phyloP scores from a whole-genome alignment of 2,888 invertebrate species.

The Nesidiocoris tenuis region DNA sequence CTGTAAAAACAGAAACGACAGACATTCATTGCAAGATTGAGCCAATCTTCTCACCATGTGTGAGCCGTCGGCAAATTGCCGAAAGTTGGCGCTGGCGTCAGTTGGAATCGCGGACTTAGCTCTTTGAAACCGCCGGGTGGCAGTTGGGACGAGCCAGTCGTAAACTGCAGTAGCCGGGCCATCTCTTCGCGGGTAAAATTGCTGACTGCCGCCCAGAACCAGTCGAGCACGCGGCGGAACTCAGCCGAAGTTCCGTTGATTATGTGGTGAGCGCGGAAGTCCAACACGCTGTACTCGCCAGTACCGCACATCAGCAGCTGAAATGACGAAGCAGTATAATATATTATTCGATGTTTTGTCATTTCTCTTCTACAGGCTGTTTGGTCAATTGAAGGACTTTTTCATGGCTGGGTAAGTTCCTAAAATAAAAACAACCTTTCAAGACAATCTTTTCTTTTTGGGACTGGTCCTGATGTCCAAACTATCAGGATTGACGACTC shows the following conservation, averaged over 20 bases:
- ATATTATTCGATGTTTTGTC: too few species aligned
- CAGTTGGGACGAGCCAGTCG: constrained; percentile 88
- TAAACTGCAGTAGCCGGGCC: constrained; percentile 87
- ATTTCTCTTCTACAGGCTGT: too few species aligned
- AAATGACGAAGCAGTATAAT: neutral
- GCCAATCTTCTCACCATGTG: constrained; percentile 78
- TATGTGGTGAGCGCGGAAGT: constrained; percentile 85
- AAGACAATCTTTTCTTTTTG: too few species aligned
- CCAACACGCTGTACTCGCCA: constrained; percentile 85
- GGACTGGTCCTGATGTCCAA: too few species aligned
- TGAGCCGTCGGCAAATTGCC: constrained; percentile 92
- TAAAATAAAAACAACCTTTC: too few species aligned
- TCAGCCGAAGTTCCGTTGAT: constrained; percentile 75
- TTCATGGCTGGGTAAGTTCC: too few species aligned
- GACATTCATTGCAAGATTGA: too few species aligned
- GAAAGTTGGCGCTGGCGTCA: constrained; percentile 84
- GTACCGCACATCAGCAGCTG: constrained; percentile 90
- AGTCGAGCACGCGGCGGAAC: constrained; percentile 79
- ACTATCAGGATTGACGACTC: too few species aligned
- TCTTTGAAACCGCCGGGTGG: constrained; percentile 89
- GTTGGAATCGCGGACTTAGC: constrained; percentile 86
- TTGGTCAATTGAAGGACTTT: too few species aligned
- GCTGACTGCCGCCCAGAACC: constrained; percentile 88
- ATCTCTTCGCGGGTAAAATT: constrained; percentile 90
- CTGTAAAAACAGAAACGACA: too few species aligned